Conservation (phyloP, 2,888 invertebrate species). For the Graphium colonna region DNA sequence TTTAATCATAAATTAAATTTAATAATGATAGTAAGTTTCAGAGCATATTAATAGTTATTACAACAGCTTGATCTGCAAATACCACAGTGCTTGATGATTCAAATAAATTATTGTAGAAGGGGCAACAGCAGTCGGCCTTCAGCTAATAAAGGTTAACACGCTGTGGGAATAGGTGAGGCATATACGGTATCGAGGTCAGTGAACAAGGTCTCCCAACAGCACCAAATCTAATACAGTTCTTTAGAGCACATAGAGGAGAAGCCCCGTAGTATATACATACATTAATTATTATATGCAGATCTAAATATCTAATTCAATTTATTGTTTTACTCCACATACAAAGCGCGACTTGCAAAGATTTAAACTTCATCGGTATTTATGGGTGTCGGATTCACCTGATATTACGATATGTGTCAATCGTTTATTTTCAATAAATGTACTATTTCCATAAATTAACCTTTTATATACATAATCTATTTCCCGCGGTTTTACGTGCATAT, state of each 20-base stretch:
- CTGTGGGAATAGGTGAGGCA: neutral
- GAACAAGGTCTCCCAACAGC: constrained; percentile 2
- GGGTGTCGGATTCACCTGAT: no score
- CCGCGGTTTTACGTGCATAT: no score
- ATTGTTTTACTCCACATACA: no score
- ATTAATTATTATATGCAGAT: no score
- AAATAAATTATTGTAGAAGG: neutral
- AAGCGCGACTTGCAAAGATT: no score
- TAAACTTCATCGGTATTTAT: no score
- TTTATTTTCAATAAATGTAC: no score
- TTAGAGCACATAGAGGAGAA: neutral
- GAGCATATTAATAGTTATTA: neutral
- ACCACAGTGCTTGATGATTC: no score
- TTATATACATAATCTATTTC: no score
- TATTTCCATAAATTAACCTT: no score
- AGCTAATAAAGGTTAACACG: constrained; percentile 13
- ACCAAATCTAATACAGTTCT: neutral
- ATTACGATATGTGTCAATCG: no score
- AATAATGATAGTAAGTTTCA: neutral
- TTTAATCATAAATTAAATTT: neutral
- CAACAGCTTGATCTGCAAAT: neutral
- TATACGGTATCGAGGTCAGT: neutral
- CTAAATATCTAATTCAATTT: no score
- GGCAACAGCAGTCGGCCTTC: constrained; percentile 6
- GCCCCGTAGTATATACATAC: neutral